Base-by-base conservation (phyloP, 2,888 invertebrate genomes). In the Eremobia ochroleuca region DNA sequence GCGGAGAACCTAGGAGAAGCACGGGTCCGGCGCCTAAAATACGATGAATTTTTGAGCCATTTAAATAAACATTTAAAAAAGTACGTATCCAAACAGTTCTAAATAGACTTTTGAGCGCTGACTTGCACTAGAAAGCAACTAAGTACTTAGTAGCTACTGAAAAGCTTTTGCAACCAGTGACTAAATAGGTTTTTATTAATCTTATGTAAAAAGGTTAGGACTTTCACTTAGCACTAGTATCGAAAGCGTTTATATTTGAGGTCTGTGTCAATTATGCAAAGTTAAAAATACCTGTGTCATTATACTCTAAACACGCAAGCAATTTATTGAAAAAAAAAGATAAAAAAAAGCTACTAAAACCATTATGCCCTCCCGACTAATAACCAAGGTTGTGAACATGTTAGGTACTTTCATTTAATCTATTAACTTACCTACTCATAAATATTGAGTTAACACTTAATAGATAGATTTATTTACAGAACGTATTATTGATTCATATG, bases 401-500 rank as follows among this genome's bases (percentile, higher is more conserved):
- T 61, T 37, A 28, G 6, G 34, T 62, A 59, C 18, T 81, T 66
- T 69, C 28, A 64, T 55, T 76, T n/a, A 37, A 59, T 65, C 37
- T 46, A 62, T 43, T n/a, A 55, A 21, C n/a, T 66, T 65, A 18
- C 28, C 58, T 66, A 59, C 40, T 31, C n/a, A 77, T 77, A 49
- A 46, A 43, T 79, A 71, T 64, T 70, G 55, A 64, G 79, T 43
- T 25, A 43, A 58, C 28, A 59, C 58, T 43, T 66, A 65, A 34
- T 65, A 65, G 25, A 52, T 73, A 52, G 2, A 34, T 46, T 21
- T n/a, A 73, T 49, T 8, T 74, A n/a, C 66, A 55, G 21, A n/a
- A n/a, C n/a, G n/a, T 55, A 31, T 37, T 68, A 75, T 40, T 85
- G 46, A 79, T 79, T 82, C 43, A 74, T 64, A 74, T 46, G 25